These are phyloP conservation scores for Coturnix japonica DNA, from an alignment of 2,113 vertebrate species.

Conservation along the genomic window DNA sequence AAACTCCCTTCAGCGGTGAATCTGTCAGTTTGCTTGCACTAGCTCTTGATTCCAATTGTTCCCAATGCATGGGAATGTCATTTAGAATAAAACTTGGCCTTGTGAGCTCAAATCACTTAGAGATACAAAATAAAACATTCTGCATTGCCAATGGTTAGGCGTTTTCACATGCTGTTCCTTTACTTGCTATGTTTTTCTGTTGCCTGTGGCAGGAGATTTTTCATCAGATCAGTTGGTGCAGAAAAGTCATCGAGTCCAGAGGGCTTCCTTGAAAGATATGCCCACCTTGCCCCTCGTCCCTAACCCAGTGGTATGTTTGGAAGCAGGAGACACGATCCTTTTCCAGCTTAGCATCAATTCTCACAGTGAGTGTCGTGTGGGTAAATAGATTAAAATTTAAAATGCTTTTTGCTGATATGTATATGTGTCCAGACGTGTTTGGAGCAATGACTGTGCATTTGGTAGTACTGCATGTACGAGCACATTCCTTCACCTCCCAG, in stretches of 20 bases:
- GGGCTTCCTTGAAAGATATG: neutral
- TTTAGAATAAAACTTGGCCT: neutral
- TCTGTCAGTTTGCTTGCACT: neutral
- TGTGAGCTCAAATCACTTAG: neutral
- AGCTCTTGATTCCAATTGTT: neutral
- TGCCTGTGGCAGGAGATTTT: slow-evolving; percentile 40
- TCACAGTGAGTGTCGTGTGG: slow-evolving; percentile 73
- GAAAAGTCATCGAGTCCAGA: neutral
- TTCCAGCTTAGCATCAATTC: slow-evolving; percentile 86
- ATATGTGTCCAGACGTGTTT: rapidly evolving
- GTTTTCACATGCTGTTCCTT: neutral
- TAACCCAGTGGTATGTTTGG: slow-evolving; percentile 88
- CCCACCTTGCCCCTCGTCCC: slow-evolving; percentile 77
- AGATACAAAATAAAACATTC: neutral
- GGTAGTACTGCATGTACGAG: neutral
- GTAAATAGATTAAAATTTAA: neutral
- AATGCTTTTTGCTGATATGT: neutral
- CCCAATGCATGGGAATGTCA: neutral
- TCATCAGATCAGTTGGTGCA: neutral
- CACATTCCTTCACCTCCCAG: neutral
- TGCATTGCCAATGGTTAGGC: neutral
- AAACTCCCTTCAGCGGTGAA: rapidly evolving
- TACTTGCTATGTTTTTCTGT: neutral
- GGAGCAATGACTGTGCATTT: rapidly evolving
- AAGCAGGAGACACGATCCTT: slow-evolving; percentile 83